phyloP scores from a whole-genome alignment of 2,888 invertebrate species.

The Augochlorella aurata region DNA sequence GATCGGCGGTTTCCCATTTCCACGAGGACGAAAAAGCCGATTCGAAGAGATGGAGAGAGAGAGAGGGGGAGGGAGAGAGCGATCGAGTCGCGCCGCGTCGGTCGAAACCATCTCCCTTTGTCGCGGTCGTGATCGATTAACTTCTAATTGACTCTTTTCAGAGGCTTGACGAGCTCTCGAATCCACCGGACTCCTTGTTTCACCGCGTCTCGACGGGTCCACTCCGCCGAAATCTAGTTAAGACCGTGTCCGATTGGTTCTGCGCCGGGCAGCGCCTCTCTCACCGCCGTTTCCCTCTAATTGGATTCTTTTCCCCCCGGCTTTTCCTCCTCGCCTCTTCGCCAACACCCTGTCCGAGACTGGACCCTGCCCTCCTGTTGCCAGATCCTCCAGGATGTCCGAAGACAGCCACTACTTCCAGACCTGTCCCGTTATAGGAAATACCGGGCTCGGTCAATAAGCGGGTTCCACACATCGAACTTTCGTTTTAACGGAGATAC shows the following conservation, averaged over 20 bases:
- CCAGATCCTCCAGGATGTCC: neutral
- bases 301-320: conserved; percentile 69
- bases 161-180: conserved; percentile 24
- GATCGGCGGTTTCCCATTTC: conserved; percentile 17
- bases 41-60: neutral
- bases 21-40: conserved; percentile 31
- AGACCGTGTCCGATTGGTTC: conserved; percentile 73
- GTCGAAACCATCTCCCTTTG: neutral
- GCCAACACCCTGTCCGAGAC: neutral
- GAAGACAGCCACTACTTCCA: no score
- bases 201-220: conserved; percentile 49
- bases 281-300: conserved; percentile 68
- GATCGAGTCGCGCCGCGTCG: neutral
- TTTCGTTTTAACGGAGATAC: no score
- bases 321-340: conserved; percentile 19
- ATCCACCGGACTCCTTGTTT: conserved; percentile 38
- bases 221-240: conserved; percentile 70
- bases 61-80: neutral
- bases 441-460: no score
- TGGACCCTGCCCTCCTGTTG: neutral
- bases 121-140: conserved; percentile 55
- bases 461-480: no score
- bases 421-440: no score
- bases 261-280: conserved; percentile 49
- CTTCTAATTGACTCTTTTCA: conserved; percentile 62